Evolutionary conservation across 2,113 vertebrate genomes (phyloP).

Genomic region (Lonchura striata): DNA sequence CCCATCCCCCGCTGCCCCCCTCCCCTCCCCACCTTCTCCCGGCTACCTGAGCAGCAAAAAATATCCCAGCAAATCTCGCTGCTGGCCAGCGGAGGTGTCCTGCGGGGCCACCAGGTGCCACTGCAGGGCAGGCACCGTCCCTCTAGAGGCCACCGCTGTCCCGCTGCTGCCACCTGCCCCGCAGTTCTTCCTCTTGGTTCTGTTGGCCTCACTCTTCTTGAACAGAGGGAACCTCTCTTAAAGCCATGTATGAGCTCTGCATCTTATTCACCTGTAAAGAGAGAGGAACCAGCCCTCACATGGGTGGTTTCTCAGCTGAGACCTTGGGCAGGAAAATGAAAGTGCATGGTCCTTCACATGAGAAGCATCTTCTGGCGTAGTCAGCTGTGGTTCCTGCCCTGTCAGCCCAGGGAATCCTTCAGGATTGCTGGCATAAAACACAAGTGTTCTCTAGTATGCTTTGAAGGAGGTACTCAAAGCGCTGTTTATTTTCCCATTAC

Average conservation of each 20-base stretch:
- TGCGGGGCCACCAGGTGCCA: constrained; percentile 23
- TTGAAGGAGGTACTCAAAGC: background rate
- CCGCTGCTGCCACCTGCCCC: accelerated
- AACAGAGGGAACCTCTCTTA: background rate
- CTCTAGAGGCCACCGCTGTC: too few relatives aligned
- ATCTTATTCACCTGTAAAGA: background rate
- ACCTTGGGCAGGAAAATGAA: background rate
- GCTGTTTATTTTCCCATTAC: background rate
- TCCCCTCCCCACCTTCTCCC: background rate
- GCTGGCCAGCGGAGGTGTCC: background rate
- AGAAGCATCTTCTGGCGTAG: background rate
- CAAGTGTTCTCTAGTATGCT: background rate
- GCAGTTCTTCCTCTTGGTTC: accelerated
- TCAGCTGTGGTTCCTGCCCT: background rate
- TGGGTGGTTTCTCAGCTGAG: background rate
- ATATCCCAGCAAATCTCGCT: background rate
- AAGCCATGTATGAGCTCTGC: background rate
- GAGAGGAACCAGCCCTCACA: background rate
- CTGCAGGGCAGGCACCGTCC: too few relatives aligned
- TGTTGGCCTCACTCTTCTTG: accelerated
- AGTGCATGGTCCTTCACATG: background rate
- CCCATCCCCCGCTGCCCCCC: too few relatives aligned
- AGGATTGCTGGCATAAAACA: background rate
- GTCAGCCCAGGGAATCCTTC: background rate
- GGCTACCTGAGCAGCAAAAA: background rate